Conservation (phyloP, 2,888 invertebrate species). For the Hirtodrosophila alboralis region DNA sequence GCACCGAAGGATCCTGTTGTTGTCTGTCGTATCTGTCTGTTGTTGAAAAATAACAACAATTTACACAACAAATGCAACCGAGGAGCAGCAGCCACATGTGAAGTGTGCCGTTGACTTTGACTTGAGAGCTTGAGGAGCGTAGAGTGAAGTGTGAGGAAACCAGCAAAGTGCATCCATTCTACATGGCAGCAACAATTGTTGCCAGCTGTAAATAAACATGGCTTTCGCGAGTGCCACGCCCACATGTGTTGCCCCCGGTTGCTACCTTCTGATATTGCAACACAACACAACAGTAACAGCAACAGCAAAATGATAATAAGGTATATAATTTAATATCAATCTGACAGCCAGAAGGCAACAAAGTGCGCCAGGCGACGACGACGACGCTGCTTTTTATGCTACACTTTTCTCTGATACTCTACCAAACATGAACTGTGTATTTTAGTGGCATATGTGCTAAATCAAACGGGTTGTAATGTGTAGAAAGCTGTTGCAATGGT, state of each 20-base stretch:
- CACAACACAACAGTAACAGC: conserved; percentile 20
- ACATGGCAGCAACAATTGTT: conserved; percentile 75
- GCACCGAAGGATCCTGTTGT: conserved; percentile 33
- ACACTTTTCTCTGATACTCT: conserved; percentile 47
- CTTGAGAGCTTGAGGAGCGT: conserved; percentile 34
- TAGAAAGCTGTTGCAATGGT: too few relatives aligned
- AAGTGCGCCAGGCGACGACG: conserved; percentile 61
- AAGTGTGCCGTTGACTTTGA: conserved; percentile 74
- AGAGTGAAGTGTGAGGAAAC: conserved; percentile 31
- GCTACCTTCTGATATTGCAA: conserved; percentile 38
- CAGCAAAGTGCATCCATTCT: conserved; percentile 70
- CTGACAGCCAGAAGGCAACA: conserved; percentile 76
- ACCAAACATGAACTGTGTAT: conserved; percentile 14
- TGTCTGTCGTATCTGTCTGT: conserved; percentile 41
- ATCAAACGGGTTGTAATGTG: not conserved
- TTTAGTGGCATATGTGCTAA: not conserved
- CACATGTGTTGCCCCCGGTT: conserved; percentile 24
- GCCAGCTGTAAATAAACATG: conserved; percentile 80
- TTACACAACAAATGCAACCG: conserved; percentile 72
- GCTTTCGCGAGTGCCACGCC: conserved; percentile 63
- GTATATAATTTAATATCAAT: conserved; percentile 84
- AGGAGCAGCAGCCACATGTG: conserved; percentile 65
- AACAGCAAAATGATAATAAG: conserved; percentile 81
- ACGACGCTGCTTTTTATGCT: conserved; percentile 59
- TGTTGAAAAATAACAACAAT: conserved; percentile 74